These are phyloP conservation scores for Chorisops tibialis DNA, from an alignment of 2,888 invertebrate species.

Conservation along the genomic window DNA sequence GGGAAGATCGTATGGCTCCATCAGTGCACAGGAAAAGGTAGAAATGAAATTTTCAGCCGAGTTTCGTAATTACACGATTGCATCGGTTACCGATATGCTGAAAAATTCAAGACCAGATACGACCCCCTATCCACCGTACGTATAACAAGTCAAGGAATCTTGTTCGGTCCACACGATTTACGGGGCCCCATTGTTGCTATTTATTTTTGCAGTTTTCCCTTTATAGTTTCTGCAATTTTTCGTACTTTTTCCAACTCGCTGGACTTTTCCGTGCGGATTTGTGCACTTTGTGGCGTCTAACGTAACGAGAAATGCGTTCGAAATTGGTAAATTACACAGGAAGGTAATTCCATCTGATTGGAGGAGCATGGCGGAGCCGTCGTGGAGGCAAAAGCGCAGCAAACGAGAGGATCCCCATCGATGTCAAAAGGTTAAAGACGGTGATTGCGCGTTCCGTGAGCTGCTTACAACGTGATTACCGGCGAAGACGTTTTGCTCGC, in stretches of 20 bases:
- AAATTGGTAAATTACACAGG: slow-evolving; percentile 34
- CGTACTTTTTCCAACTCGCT: background rate
- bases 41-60: no score
- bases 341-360: slow-evolving; percentile 19
- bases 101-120: no score
- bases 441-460: slow-evolving; percentile 26
- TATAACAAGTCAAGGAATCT: no score
- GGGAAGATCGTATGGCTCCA: no score
- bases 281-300: background rate
- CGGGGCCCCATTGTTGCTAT: no score
- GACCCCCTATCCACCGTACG: no score
- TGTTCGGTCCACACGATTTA: no score
- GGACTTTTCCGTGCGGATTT: slow-evolving; percentile 14
- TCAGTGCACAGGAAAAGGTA: no score
- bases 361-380: background rate
- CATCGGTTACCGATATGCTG: no score
- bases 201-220: no score
- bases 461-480: slow-evolving; percentile 23
- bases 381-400: slow-evolving; percentile 3
- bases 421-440: slow-evolving; percentile 31
- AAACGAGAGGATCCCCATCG: slow-evolving; percentile 3
- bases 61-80: no score
- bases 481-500: slow-evolving; percentile 22
- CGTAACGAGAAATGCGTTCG: slow-evolving; percentile 30
- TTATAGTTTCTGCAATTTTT: no score